Evolutionary conservation across 2,888 invertebrate species (phyloP).

Genomic region (Dichetophora obliterata): DNA sequence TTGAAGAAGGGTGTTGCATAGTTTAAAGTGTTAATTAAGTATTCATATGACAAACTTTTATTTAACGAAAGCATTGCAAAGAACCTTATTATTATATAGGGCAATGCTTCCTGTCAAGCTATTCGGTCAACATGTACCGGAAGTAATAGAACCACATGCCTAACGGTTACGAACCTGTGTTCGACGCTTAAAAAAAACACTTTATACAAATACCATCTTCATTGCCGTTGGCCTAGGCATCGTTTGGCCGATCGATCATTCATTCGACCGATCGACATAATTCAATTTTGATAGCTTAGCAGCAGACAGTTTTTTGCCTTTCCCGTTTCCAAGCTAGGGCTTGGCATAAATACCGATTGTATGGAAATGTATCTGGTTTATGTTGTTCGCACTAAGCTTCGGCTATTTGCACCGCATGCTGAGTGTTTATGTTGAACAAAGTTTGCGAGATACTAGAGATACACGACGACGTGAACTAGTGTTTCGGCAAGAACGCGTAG

Average conservation of each 20-base stretch:
- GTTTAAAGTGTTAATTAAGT: no score
- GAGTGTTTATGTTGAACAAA: slow-evolving; percentile 6
- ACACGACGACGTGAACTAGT: not conserved
- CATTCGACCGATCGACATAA: not conserved
- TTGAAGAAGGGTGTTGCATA: no score
- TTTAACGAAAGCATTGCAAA: no score
- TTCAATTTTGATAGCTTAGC: no score
- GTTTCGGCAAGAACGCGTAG: not conserved
- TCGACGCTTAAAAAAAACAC: no score
- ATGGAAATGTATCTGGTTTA: slow-evolving; percentile 19
- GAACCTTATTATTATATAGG: no score
- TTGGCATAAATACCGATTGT: not conserved
- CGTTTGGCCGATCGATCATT: not conserved
- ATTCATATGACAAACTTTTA: no score
- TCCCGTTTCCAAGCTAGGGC: not conserved
- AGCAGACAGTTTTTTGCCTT: not conserved
- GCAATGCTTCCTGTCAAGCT: no score
- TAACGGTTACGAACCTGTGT: no score
- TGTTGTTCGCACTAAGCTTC: slow-evolving; percentile 25
- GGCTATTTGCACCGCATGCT: not conserved
- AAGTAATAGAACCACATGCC: no score
- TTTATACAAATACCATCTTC: not conserved
- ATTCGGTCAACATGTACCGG: no score
- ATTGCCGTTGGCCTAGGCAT: not conserved
- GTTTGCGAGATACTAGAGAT: not conserved